Percentiles rank a stretch among this genome's conserved stretches.
Conservation (phyloP, 2,888 invertebrate species). For the Xanthia icteritia region DNA sequence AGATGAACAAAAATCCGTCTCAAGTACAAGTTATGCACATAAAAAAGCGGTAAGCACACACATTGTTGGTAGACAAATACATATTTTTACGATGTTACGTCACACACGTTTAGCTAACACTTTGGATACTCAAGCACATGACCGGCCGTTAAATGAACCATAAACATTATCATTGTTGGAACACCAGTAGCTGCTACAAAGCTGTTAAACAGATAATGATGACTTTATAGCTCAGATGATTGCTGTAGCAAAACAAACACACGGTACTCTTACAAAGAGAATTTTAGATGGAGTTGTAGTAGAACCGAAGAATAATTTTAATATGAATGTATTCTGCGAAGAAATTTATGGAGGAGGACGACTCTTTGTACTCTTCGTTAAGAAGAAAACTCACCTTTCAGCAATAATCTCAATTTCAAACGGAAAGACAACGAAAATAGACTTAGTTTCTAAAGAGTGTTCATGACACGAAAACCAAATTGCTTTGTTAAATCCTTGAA, state of each 20-base stretch:
- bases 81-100: constrained; percentile 49
- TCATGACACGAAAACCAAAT: constrained; percentile 24
- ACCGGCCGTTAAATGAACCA: constrained; percentile 35
- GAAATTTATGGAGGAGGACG: background rate
- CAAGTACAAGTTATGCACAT: constrained; percentile 29
- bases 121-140: constrained; percentile 37
- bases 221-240: constrained; percentile 27
- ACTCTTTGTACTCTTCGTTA: background rate
- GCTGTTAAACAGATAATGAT: constrained; percentile 19
- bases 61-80: constrained; percentile 11
- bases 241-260: constrained; percentile 20
- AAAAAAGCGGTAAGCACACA: constrained; percentile 33
- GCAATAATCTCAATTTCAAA: background rate
- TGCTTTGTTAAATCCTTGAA: constrained; percentile 20
- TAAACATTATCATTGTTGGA: constrained; percentile 41
- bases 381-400: background rate
- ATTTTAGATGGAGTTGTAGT: background rate
- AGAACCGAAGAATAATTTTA: background rate
- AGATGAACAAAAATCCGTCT: constrained; percentile 14
- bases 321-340: background rate
- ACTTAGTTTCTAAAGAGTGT: background rate
- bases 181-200: constrained; percentile 31
- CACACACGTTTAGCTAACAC: constrained; percentile 38
- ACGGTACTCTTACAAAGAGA: background rate
- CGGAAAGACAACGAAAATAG: no score